A percentile compares a stretch with the other conserved stretches of the same genome.
Conservation (phyloP, 2,888 invertebrate species). For the Thereva unica region DNA sequence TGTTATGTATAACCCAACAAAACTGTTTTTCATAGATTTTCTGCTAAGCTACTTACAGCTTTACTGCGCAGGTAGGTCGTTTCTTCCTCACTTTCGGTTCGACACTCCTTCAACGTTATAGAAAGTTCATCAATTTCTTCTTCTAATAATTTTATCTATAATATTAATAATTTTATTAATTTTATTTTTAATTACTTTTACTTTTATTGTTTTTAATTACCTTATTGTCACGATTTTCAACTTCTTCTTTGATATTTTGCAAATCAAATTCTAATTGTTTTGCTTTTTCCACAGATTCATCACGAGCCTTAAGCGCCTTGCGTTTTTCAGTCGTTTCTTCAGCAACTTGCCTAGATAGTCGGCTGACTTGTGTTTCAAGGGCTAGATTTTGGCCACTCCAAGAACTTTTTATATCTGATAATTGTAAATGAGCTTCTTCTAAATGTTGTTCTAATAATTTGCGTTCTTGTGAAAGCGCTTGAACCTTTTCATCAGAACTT, state of each 20-base stretch:
- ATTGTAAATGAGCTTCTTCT: constrained; percentile 82
- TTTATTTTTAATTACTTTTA: neutral
- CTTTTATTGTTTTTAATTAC: constrained; percentile 42
- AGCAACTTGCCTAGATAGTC: constrained; percentile 80
- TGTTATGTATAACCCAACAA: too few species aligned
- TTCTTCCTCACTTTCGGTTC: constrained; percentile 62
- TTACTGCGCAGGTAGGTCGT: constrained; percentile 61
- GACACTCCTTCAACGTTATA: constrained; percentile 64
- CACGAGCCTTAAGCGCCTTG: constrained; percentile 71
- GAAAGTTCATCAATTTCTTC: constrained; percentile 75
- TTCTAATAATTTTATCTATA: constrained; percentile 65
- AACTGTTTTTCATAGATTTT: constrained; percentile 43
- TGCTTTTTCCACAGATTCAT: constrained; percentile 67
- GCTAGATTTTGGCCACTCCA: constrained; percentile 91
- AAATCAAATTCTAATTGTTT: constrained; percentile 55
- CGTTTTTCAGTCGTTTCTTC: constrained; percentile 82
- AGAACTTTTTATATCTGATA: constrained; percentile 86
- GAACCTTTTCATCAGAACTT: constrained; percentile 61
- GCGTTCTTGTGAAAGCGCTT: constrained; percentile 65
- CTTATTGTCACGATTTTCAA: constrained; percentile 55
- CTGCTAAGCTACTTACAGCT: constrained; percentile 61
- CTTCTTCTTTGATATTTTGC: constrained; percentile 50
- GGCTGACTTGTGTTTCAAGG: constrained; percentile 86
- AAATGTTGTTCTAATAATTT: constrained; percentile 74
- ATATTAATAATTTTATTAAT: constrained; percentile 7